Evolutionary conservation across 2,113 vertebrate species (phyloP).

Genomic region (Nothoprocta perdicaria): DNA sequence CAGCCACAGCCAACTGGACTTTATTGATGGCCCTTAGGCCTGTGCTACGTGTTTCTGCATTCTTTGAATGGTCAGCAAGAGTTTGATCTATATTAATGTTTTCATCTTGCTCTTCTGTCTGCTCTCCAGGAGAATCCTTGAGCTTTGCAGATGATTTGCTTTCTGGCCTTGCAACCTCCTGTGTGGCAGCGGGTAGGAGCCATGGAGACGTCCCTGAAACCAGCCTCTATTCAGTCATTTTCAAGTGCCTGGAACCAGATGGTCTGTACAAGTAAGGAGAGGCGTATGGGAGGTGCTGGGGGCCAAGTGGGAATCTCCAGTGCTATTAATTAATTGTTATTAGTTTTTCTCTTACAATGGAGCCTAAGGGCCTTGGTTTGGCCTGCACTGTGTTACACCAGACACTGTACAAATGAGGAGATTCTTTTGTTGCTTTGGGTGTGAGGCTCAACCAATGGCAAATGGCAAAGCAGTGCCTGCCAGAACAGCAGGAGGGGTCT

Average conservation of each 20-base stretch:
- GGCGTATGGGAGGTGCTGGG: not conserved
- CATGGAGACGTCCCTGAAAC: conserved; percentile 86
- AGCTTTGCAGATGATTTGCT: conserved; percentile 96
- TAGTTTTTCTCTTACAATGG: not conserved
- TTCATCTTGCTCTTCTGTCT: conserved; percentile 27
- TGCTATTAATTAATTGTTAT: not conserved
- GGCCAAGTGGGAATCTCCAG: not conserved
- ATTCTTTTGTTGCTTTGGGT: not conserved
- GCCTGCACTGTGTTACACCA: not conserved
- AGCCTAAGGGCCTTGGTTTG: too few species aligned
- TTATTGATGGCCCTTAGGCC: not conserved
- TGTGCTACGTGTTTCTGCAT: accelerated
- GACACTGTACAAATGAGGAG: not conserved
- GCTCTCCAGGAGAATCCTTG: conserved; percentile 90
- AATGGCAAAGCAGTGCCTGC: not conserved
- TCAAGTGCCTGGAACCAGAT: conserved; percentile 98
- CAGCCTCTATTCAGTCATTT: conserved; percentile 92
- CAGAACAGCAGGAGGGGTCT: not conserved
- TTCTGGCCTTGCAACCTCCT: conserved; percentile 93
- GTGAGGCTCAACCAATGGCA: not conserved
- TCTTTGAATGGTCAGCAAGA: not conserved
- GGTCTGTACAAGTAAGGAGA: conserved; percentile 96
- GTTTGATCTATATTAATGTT: not conserved
- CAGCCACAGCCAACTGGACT: not conserved
- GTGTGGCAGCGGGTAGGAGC: conserved; percentile 91